Evolutionary conservation across 2,113 vertebrate genomes (phyloP).

Genomic region (Cyphomyrus plagiostoma): DNA sequence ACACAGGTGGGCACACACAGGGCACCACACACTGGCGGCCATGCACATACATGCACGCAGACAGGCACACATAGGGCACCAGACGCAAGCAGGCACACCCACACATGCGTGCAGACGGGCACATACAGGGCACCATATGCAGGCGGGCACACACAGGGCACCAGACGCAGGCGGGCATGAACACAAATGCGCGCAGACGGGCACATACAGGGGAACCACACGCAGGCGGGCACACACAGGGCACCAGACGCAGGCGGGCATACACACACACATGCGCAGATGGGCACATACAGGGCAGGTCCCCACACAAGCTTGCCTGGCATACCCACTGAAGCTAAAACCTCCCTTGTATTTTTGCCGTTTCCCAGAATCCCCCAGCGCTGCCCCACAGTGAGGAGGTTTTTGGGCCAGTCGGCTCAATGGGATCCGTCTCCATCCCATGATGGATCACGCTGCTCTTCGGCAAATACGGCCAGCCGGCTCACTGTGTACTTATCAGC

Average conservation of each 20-base stretch:
- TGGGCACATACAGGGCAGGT: not conserved
- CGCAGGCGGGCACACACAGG: not conserved
- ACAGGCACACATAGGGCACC: not conserved
- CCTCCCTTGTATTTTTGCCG: not conserved
- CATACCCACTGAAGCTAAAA: not conserved
- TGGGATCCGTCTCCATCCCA: slow-evolving; percentile 36
- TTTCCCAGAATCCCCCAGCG: not conserved
- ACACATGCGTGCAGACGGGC: not conserved
- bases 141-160: not conserved
- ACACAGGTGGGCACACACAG: not conserved
- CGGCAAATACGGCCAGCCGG: slow-evolving; percentile 56
- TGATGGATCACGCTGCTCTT: slow-evolving; percentile 57
- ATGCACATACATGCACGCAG: not conserved
- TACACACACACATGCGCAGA: not conserved
- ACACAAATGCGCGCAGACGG: not conserved
- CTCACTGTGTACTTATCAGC: slow-evolving; percentile 38
- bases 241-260: not conserved
- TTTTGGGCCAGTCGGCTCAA: not conserved
- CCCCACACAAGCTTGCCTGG: not conserved
- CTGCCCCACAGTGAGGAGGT: not conserved
- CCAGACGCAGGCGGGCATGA: not conserved
- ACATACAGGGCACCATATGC: not conserved
- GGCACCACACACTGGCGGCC: not conserved
- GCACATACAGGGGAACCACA: not conserved
- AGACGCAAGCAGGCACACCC: not conserved